Percentiles rank a stretch among this genome's conserved stretches.
These are phyloP conservation scores for Coreius guichenoti DNA, from an alignment of 2,797 vertebrate species.

Conservation along the genomic window DNA sequence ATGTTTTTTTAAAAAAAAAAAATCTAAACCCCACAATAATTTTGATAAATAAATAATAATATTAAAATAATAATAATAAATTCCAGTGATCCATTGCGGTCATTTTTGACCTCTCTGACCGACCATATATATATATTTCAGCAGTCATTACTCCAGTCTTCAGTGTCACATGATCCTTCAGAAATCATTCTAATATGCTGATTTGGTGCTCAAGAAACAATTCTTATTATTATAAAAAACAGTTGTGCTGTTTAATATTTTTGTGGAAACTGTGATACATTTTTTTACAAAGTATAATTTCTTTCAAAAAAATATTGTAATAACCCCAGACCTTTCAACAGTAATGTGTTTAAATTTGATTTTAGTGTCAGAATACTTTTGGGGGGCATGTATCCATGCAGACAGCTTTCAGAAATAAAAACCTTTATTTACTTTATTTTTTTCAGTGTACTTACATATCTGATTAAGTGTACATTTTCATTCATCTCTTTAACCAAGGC, in stretches of 20 bases:
- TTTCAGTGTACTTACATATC: background rate
- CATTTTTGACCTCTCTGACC: too few species aligned
- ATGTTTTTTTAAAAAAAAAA: too few species aligned
- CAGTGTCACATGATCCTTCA: background rate
- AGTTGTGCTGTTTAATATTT: background rate
- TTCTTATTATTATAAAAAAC: background rate
- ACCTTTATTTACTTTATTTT: background rate
- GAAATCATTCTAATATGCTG: background rate
- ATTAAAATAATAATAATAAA: too few species aligned
- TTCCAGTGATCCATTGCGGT: too few species aligned
- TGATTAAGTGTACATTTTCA: background rate
- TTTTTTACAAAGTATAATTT: background rate
- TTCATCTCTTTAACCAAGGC: conserved; percentile 15
- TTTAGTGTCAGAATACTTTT: background rate
- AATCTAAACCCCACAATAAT: too few species aligned
- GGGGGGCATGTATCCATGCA: background rate
- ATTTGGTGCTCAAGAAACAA: background rate
- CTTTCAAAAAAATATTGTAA: background rate
- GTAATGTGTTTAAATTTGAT: background rate
- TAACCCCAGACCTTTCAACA: background rate
- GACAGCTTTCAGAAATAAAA: background rate
- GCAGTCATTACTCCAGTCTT: background rate
- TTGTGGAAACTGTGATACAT: too few species aligned
- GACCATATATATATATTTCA: too few species aligned
- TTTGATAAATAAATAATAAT: too few species aligned